Base-by-base conservation (phyloP, 2,888 invertebrate genomes). In the Cyaniris semiargus region DNA sequence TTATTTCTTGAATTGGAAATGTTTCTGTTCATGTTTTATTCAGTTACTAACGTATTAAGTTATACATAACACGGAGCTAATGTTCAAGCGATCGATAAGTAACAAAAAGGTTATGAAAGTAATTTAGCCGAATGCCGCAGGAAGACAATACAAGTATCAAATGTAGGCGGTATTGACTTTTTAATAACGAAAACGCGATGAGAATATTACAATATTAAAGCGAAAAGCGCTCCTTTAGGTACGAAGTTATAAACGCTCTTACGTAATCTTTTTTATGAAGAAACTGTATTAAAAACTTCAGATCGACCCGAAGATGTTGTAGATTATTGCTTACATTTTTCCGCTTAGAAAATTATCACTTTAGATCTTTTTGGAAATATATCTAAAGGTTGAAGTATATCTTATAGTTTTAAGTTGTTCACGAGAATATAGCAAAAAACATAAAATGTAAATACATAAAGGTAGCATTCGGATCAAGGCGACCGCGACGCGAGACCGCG, bases 181-280 rank as follows among this genome's bases (percentile, higher is more conserved):
- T 66, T 66, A 66, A 66, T 66, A 66, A 66, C 27, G 15, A 66
- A 60, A 66, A 66, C 66, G 27, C 66, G 66, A 66, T 5, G 27
- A 66, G 66, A 60, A 66, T 66, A 66, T 66, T 66, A 66, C 66
- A 27, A 15, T 66, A 66, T 66, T 66, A 66, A 31, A 27, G 27
- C 66, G 15, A 27, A 58, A 66, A 66, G 66, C 18, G 66, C 66
- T 66, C 27, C 1, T 66, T 66, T 66, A 66, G 27, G 15, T 66
- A 66, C 27, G 27, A 66, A 66, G 27, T 66, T 27, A 27, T 66
- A 15, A 66, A 27, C 5, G 66, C 66, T 60, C 27, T 66, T 27
- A 3, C 27, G 66, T 66, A 66, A 66, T 66, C 27, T 66, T 66
- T 66, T 66, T 23, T 8, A 66, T 27, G 38, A 27, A 15, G 13